Percentiles rank a stretch among this genome's conserved stretches.
Evolutionary conservation across 2,113 vertebrate genomes (phyloP).

Genomic region (Seriola dumerili): DNA sequence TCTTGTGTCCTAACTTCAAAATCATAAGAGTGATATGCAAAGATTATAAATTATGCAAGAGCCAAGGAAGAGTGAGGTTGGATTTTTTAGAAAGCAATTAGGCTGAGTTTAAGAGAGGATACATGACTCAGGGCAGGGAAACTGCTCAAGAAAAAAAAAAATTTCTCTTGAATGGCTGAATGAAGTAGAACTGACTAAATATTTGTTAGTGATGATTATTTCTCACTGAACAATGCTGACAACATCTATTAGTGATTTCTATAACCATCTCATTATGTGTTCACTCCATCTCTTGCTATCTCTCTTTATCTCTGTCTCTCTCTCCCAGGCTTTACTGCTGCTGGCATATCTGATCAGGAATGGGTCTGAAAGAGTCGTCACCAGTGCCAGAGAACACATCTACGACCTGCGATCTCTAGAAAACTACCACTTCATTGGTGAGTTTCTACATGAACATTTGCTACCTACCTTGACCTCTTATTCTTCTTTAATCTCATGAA

Average conservation of each 20-base stretch:
- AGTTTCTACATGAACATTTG: conserved; percentile 11
- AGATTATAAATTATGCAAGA: background rate
- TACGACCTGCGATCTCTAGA: conserved; percentile 99
- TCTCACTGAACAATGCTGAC: background rate
- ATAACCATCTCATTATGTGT: background rate
- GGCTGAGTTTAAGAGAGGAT: background rate
- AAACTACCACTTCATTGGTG: conserved; percentile 94
- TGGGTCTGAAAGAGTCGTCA: conserved; percentile 98
- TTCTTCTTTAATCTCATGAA: background rate
- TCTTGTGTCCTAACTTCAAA: background rate
- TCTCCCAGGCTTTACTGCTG: conserved; percentile 92
- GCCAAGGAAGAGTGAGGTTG: background rate
- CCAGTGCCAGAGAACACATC: conserved; percentile 99
- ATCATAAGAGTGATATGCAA: background rate
- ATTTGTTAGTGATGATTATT: background rate
- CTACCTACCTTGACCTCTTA: background rate
- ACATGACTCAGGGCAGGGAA: background rate
- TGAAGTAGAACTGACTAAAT: background rate
- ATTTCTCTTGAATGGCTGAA: background rate
- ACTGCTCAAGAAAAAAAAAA: background rate
- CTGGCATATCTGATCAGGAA: conserved; percentile 99
- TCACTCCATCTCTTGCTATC: background rate
- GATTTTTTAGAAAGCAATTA: background rate
- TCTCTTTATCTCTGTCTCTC: background rate
- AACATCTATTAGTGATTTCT: background rate